Evolutionary conservation across 2,888 invertebrate genomes (phyloP), one percentile per base, ranked within the genome.

Genomic region (Chouioia cunea): DNA sequence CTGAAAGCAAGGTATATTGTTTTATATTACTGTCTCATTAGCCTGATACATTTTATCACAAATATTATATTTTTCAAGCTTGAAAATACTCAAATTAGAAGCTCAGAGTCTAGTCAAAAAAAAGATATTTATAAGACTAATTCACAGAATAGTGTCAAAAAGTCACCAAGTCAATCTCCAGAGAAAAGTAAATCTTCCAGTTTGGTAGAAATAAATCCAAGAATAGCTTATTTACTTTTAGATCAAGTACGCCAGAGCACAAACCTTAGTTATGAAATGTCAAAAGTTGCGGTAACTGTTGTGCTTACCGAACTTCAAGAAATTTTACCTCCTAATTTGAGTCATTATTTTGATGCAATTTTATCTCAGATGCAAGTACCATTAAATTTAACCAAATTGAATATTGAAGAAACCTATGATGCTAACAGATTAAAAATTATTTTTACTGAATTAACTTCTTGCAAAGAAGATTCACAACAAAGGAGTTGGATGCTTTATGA

Each of bases 401-500:
- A 92, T 22, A 90, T 94, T 22, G 92, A 95, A 65, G 92, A 92
- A 64, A 95, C 95, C 0, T 93, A 95, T 2, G 97, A 97, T 84
- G 93, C 95, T 0, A 89, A 92, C 76, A 89, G 94, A 23, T 89
- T 97, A 84, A 92, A 93, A 85, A 91, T 93, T 56, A 93, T 97
- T 46, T 92, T 97, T 76, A 91, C 91, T 75, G 93, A 96, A 74
- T 86, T 97, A 75, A 93, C 94, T 2, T 93, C 92, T 73, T 96
- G 96, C 76, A 97, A 97, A 77, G 96, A 97, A 81, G 97, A 97
- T 83, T 94, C 96, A 0, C 97, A 98, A 82, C 97, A 98, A 82
- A 88, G 97, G 70, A 96, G 95, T 77, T 97, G 97, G 97, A 95
- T 96, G 84, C 87, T 97, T 43, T 95, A 97, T 83, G 97, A 97